These are phyloP conservation scores for Amphimedon queenslandica DNA, from an alignment of 37 sponge, comb jelly and placozoan species.

Conservation along the genomic window DNA sequence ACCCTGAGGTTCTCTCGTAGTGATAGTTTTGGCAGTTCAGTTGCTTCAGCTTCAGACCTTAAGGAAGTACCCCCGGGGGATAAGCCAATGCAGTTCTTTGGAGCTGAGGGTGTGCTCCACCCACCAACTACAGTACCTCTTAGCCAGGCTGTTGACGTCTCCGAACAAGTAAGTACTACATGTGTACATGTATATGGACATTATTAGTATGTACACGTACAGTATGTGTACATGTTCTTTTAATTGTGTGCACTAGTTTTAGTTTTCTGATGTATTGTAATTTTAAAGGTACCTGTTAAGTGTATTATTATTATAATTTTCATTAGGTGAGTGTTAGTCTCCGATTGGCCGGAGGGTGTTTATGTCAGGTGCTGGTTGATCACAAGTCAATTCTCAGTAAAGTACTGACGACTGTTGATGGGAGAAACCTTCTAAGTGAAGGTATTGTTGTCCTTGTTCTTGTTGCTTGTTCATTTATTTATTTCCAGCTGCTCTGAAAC, in stretches of 20 bases:
- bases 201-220: too few relatives aligned
- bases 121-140: background rate
- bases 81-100: background rate
- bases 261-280: too few relatives aligned
- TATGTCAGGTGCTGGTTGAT: constrained; percentile 44
- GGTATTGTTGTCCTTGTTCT: too few relatives aligned
- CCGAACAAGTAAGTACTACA: constrained; percentile 46
- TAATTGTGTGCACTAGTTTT: too few relatives aligned
- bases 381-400: constrained; percentile 26
- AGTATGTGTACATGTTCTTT: too few relatives aligned
- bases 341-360: constrained; percentile 27
- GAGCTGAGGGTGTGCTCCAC: background rate
- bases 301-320: background rate
- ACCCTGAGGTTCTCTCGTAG: background rate
- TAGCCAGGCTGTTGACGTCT: constrained; percentile 32
- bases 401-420: constrained; percentile 40
- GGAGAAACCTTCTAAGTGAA: constrained; percentile 46
- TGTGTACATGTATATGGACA: too few relatives aligned
- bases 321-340: constrained; percentile 29
- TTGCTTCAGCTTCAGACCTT: constrained; percentile 7
- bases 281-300: too few relatives aligned
- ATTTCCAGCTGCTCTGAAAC: constrained; percentile 30
- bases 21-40: background rate
- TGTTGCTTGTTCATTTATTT: background rate
- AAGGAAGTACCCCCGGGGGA: background rate